These are phyloP conservation scores for Cephus nigrinus DNA, from an alignment of 2,888 invertebrate species.

Conservation along the genomic window DNA sequence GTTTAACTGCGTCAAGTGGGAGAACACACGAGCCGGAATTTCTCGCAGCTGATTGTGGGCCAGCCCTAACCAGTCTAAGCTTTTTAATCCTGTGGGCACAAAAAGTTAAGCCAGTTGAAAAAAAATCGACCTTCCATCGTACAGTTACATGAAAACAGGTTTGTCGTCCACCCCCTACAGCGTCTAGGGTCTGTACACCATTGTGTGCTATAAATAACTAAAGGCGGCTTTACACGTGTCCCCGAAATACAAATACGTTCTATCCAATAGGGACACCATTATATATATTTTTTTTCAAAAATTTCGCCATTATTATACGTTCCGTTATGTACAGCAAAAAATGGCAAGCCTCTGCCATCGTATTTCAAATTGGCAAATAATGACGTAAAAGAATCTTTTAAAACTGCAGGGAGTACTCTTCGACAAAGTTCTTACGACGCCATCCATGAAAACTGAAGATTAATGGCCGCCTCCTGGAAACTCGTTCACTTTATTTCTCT, in stretches of 20 bases:
- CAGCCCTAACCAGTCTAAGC: slow-evolving; percentile 85
- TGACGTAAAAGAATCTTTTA: neutral
- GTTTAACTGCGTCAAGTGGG: slow-evolving; percentile 82
- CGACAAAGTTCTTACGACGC: slow-evolving; percentile 1
- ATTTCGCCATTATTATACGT: neutral
- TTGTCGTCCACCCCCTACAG: neutral
- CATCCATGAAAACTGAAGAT: slow-evolving; percentile 2
- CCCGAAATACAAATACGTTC: neutral
- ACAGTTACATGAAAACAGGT: neutral
- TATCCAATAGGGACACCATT: no score
- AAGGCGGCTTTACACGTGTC: neutral
- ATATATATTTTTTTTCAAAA: neutral
- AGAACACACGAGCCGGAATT: slow-evolving; percentile 85
- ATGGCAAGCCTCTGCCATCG: neutral
- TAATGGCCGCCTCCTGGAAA: neutral
- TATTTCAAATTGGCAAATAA: neutral
- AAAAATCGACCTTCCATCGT: neutral
- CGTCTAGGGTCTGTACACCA: neutral
- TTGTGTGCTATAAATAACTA: neutral
- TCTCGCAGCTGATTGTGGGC: slow-evolving; percentile 86
- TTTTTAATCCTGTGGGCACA: slow-evolving; percentile 75
- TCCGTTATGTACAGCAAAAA: neutral
- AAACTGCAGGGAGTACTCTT: neutral
- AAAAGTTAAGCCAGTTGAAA: slow-evolving; percentile 9
- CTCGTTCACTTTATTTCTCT: neutral